phyloP scores from a whole-genome alignment of 1,140 invertebrate genomes.

The Nylanderia fulva region DNA sequence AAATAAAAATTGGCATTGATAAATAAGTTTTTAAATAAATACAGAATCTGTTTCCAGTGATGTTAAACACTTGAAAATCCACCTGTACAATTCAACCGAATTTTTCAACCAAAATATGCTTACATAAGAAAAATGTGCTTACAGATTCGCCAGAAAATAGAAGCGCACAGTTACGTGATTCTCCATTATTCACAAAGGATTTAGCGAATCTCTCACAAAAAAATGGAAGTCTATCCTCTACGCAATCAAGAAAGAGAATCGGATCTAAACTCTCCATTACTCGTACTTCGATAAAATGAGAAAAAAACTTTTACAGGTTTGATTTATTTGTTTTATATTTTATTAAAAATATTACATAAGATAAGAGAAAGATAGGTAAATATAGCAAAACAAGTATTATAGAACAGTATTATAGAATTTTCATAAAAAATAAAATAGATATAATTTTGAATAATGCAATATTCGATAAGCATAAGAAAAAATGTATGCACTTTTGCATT shows the following conservation, averaged over 20 bases:
- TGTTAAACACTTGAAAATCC: neutral
- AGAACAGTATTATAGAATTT: neutral
- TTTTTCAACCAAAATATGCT: neutral
- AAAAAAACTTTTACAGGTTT: neutral
- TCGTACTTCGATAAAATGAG: slow-evolving; percentile 25
- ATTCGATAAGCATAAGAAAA: neutral
- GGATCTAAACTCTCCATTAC: slow-evolving; percentile 63
- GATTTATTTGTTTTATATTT: neutral
- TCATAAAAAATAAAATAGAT: neutral
- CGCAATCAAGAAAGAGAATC: slow-evolving; percentile 53
- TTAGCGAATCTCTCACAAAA: neutral
- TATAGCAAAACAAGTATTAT: neutral
- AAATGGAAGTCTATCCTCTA: slow-evolving; percentile 4
- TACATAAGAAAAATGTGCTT: slow-evolving; percentile 1
- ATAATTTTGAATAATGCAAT: neutral
- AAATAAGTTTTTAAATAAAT: slow-evolving; percentile 4
- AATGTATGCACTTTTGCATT: neutral
- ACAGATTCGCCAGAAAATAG: neutral
- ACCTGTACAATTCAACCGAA: neutral
- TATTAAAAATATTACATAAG: neutral
- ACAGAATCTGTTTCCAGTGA: neutral
- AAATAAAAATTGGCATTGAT: slow-evolving; percentile 12
- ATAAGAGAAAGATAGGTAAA: neutral
- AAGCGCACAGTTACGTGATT: neutral
- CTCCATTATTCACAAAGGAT: neutral